A percentile compares a stretch with the other conserved stretches of the same genome.
These are phyloP conservation scores for Tetranychus cinnabarinus DNA, from an alignment of 1,140 invertebrate genomes.

Conservation along the genomic window DNA sequence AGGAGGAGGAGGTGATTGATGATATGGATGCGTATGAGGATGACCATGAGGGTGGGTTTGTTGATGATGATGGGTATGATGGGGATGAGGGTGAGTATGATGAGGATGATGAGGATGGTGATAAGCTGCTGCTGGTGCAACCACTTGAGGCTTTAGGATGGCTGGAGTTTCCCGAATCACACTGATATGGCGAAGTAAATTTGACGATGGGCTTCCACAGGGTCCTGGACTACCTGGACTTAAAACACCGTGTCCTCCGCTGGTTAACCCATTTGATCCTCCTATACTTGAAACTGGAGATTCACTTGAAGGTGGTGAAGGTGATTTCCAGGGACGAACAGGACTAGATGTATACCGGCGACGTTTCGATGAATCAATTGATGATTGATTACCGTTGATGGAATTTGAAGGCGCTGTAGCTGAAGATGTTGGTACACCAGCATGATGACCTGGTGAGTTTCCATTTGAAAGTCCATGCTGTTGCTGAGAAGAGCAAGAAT, in stretches of 20 bases:
- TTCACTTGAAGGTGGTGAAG: conserved; percentile 5
- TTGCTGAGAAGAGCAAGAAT: not conserved
- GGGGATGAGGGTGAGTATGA: not conserved
- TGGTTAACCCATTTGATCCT: too few species aligned
- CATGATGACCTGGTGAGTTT: not conserved
- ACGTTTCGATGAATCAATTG: conserved; percentile 1
- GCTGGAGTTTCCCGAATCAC: conserved; percentile 9
- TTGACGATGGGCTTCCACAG: not conserved
- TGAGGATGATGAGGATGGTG: not conserved
- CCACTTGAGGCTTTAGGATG: conserved; percentile 9
- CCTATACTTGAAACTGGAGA: not conserved
- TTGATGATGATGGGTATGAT: not conserved
- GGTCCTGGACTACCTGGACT: not conserved
- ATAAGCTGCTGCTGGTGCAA: not conserved
- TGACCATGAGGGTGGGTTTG: not conserved
- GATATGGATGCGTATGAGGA: not conserved
- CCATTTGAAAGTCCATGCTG: not conserved
- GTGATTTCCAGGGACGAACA: conserved; percentile 10
- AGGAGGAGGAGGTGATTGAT: conserved; percentile 5
- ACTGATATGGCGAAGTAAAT: conserved; percentile 5
- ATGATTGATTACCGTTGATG: not conserved
- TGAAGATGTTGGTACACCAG: not conserved
- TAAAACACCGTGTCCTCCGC: not conserved
- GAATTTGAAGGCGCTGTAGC: not conserved
- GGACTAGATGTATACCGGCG: conserved; percentile 10